Conservation (phyloP, 2,797 vertebrate species). For the Pseudotriccus pelzelni region DNA sequence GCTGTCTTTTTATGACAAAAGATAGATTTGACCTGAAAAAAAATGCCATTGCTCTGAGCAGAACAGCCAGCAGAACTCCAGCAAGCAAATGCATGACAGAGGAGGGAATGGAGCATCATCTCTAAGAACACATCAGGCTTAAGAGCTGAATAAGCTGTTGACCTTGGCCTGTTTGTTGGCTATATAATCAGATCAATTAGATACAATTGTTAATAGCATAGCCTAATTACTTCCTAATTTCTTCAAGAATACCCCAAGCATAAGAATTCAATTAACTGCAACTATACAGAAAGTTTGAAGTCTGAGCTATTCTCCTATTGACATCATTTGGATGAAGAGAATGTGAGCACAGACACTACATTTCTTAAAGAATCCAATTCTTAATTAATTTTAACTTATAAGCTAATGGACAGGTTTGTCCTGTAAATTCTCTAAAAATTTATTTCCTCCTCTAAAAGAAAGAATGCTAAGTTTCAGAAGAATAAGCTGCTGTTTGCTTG, state of each 20-base stretch:
- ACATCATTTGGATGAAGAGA: not conserved
- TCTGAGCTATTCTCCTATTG: slow-evolving; percentile 20
- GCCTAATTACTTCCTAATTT: slow-evolving; percentile 54
- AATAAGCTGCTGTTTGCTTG: not conserved
- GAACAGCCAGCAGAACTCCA: not conserved
- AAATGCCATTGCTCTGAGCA: not conserved
- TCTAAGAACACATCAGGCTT: not conserved
- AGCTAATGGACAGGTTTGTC: slow-evolving; percentile 1
- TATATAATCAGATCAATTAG: slow-evolving; percentile 27
- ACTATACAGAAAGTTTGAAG: slow-evolving; percentile 33
- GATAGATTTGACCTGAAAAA: not conserved
- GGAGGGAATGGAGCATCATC: not conserved
- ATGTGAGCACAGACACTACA: not conserved
- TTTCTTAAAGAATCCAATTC: slow-evolving; percentile 43
- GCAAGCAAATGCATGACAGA: not conserved
- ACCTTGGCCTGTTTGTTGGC: slow-evolving; percentile 29
- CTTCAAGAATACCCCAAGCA: slow-evolving; percentile 49
- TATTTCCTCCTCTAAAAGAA: not conserved
- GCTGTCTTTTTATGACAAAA: not conserved
- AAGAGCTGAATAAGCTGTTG: slow-evolving; percentile 38
- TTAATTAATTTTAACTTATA: slow-evolving; percentile 43
- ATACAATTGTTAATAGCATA: slow-evolving; percentile 42
- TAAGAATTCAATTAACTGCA: slow-evolving; percentile 53
- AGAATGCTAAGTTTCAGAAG: not conserved
- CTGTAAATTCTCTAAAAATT: slow-evolving; percentile 1